phyloP scores from a whole-genome alignment of 2,888 invertebrate genomes.

The Druceiella hillmani region DNA sequence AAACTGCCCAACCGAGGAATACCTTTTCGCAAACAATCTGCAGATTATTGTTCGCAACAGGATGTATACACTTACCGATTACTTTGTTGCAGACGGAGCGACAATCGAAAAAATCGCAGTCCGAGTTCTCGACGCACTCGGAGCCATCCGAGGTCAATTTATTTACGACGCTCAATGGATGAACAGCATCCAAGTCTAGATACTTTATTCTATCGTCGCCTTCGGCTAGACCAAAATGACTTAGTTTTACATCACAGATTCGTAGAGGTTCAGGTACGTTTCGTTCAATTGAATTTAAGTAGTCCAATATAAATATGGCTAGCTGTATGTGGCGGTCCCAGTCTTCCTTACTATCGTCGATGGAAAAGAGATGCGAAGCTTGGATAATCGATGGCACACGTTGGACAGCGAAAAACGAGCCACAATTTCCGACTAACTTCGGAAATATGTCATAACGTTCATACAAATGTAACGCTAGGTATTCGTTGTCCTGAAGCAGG shows the following conservation, averaged over 20 bases:
- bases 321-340: slow-evolving; percentile 53
- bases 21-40: slow-evolving; percentile 63
- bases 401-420: slow-evolving; percentile 60
- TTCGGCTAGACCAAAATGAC: slow-evolving; percentile 57
- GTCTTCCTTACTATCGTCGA: slow-evolving; percentile 48
- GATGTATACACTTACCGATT: slow-evolving; percentile 47
- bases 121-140: slow-evolving; percentile 52
- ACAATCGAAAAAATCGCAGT: slow-evolving; percentile 65
- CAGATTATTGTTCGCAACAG: slow-evolving; percentile 59
- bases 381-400: slow-evolving; percentile 53
- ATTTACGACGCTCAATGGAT: slow-evolving; percentile 50
- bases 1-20: slow-evolving; percentile 58
- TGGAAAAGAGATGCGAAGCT: slow-evolving; percentile 44
- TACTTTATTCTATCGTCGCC: slow-evolving; percentile 52
- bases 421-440: slow-evolving; percentile 60
- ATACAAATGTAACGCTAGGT: slow-evolving; percentile 54
- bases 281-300: slow-evolving; percentile 53
- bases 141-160: slow-evolving; percentile 41
- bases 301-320: slow-evolving; percentile 56
- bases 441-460: slow-evolving; percentile 59
- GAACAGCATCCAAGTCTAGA: slow-evolving; percentile 58
- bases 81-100: slow-evolving; percentile 52
- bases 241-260: slow-evolving; percentile 63
- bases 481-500: slow-evolving; percentile 62
- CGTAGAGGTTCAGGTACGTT: slow-evolving; percentile 56